phyloP scores from a whole-genome alignment of 2,888 invertebrate species.

The Drosophila heteroneura region DNA sequence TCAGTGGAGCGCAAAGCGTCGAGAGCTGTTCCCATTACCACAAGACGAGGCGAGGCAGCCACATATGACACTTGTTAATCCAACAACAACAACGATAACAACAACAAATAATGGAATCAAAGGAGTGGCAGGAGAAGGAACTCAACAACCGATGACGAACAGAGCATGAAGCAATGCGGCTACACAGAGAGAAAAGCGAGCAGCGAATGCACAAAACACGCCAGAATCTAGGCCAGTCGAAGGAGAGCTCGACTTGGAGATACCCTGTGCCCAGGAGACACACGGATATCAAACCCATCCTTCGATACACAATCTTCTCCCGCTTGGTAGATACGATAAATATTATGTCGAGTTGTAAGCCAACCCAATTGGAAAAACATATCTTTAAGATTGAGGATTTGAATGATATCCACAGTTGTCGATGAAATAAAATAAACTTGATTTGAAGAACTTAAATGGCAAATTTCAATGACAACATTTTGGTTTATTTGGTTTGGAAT shows the following conservation, averaged over 20 bases:
- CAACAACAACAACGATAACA: conserved; percentile 43
- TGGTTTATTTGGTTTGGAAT: background rate
- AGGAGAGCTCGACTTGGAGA: background rate
- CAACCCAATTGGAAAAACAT: background rate
- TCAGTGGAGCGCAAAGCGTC: conserved; percentile 56
- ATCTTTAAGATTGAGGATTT: background rate
- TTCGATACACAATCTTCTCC: background rate
- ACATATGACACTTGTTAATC: conserved; percentile 80
- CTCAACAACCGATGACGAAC: conserved; percentile 50
- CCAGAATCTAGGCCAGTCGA: background rate
- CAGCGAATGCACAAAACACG: background rate
- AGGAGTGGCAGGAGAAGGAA: background rate
- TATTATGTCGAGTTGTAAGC: background rate
- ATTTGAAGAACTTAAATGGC: background rate
- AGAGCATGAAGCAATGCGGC: conserved; percentile 48
- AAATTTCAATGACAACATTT: background rate
- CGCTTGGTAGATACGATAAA: background rate
- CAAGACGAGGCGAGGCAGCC: conserved; percentile 44
- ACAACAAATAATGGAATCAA: conserved; percentile 12
- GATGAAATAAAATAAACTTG: background rate
- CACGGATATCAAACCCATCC: background rate
- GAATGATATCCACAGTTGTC: background rate
- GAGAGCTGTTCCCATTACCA: conserved; percentile 60
- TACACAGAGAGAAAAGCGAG: background rate
- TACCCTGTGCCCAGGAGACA: background rate